Percentiles rank a stretch among this genome's conserved stretches.
Conservation (phyloP, 2,113 vertebrate genomes). For the Neogobius melanostomus region DNA sequence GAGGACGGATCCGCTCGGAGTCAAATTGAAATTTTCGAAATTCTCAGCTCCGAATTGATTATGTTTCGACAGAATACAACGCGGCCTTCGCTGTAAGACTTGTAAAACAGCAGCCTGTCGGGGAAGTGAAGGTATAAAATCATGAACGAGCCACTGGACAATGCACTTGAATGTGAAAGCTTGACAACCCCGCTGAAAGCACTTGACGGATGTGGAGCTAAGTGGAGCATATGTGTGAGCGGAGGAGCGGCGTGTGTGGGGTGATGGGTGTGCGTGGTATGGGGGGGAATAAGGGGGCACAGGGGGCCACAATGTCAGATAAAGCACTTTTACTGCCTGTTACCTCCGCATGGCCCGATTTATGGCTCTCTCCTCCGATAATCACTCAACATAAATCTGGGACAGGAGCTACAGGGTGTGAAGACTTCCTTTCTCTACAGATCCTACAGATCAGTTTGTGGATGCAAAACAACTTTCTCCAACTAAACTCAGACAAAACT, state of each 20-base stretch:
- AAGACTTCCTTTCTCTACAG: no score
- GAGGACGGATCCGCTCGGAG: no score
- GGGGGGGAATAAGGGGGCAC: not conserved
- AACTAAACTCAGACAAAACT: no score
- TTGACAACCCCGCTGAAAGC: not conserved
- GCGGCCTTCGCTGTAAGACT: not conserved
- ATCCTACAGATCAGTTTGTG: no score
- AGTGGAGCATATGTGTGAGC: not conserved
- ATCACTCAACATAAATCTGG: not conserved
- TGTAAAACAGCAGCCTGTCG: not conserved
- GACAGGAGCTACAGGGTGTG: not conserved
- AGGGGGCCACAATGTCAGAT: not conserved
- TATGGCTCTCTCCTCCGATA: not conserved
- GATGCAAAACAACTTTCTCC: no score
- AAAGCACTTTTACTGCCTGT: conserved; percentile 6
- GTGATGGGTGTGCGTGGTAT: no score
- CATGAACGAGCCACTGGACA: not conserved
- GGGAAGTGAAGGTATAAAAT: not conserved
- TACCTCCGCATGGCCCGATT: not conserved
- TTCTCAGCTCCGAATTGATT: no score
- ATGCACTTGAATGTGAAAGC: not conserved
- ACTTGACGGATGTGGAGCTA: not conserved
- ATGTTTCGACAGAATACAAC: no score
- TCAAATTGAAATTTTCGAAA: no score
- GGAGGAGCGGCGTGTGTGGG: not conserved